A percentile compares a stretch with the other conserved stretches of the same genome.
These are phyloP conservation scores for Eulithis testata DNA, from an alignment of 2,888 invertebrate species.

Conservation along the genomic window DNA sequence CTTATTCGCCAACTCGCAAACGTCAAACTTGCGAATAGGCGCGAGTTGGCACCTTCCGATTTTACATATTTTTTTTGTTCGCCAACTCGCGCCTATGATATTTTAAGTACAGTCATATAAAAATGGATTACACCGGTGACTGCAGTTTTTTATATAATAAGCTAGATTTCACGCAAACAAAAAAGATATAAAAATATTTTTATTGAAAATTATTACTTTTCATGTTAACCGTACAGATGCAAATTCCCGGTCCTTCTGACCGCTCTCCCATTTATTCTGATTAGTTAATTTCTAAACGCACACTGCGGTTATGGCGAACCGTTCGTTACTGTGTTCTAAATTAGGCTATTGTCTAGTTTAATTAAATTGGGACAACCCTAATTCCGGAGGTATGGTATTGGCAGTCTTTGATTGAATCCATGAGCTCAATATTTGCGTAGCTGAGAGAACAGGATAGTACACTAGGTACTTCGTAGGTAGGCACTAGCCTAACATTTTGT, in stretches of 20 bases:
- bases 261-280: conserved; percentile 47
- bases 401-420: conserved; percentile 35
- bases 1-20: no score
- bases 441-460: background rate
- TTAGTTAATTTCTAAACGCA: conserved; percentile 46
- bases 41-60: no score
- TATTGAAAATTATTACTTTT: background rate
- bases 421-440: conserved; percentile 20
- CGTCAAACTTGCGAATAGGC: no score
- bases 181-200: background rate
- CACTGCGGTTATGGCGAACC: conserved; percentile 29
- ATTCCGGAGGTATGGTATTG: conserved; percentile 32
- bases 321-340: conserved; percentile 40
- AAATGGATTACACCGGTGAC: no score
- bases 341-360: conserved; percentile 47
- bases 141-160: no score
- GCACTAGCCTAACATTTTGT: no score
- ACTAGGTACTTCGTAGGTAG: no score
- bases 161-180: no score
- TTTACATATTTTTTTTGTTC: no score
- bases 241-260: conserved; percentile 43
- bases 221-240: conserved; percentile 36
- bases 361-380: conserved; percentile 48
- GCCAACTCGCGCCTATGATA: no score
- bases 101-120: no score